These are phyloP conservation scores for Bolinopsis microptera DNA, from an alignment of 37 sponge, comb jelly and placozoan species.

Conservation along the genomic window DNA sequence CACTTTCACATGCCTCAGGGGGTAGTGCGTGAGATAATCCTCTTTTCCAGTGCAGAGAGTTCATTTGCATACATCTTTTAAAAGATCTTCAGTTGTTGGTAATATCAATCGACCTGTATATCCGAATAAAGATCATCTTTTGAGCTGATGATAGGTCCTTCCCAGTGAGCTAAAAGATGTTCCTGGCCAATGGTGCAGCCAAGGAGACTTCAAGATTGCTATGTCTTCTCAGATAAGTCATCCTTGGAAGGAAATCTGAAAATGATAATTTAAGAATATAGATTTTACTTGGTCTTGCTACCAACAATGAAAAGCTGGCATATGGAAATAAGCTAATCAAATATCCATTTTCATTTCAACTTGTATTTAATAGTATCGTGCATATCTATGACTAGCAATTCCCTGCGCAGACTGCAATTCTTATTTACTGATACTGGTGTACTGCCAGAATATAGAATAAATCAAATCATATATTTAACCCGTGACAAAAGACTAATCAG, in stretches of 20 bases:
- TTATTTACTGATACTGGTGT: no score
- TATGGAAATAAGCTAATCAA: no score
- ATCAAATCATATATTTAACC: no score
- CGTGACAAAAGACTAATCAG: no score
- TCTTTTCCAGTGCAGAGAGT: not conserved
- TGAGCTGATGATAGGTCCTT: constrained; percentile 68
- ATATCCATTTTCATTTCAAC: no score
- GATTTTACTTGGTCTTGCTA: no score
- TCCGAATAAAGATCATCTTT: constrained; percentile 70
- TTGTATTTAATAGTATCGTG: no score
- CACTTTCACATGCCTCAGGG: constrained; percentile 65
- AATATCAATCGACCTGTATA: constrained; percentile 72
- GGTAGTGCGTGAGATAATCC: constrained; percentile 54
- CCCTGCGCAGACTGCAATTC: no score
- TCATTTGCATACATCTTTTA: constrained; percentile 38
- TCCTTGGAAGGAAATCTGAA: not conserved
- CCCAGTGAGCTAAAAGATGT: constrained; percentile 76
- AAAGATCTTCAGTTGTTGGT: not conserved
- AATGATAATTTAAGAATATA: no score
- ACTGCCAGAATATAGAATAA: no score
- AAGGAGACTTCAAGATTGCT: not conserved
- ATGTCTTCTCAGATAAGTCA: not conserved
- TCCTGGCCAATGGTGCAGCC: constrained; percentile 70
- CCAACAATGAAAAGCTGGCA: no score
- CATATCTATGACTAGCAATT: no score